Conservation (phyloP, 2,797 vertebrate species). For the Eremophila alpestris region DNA sequence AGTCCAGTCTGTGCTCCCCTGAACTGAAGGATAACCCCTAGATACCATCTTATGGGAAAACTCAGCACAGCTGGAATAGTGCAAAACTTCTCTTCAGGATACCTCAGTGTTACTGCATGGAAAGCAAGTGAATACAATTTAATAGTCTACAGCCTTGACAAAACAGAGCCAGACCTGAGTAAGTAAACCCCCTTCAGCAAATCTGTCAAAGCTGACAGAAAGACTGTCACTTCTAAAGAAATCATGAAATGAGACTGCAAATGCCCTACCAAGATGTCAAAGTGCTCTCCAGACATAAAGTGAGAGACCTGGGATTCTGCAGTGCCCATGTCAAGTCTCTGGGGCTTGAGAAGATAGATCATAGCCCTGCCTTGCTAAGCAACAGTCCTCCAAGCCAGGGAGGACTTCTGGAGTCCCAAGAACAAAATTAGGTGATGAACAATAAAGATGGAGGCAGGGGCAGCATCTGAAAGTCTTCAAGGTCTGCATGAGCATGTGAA, state of each 20-base stretch:
- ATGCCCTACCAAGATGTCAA: conserved; percentile 77
- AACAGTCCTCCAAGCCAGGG: conserved; percentile 71
- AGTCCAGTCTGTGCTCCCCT: rapidly evolving
- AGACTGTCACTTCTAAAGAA: conserved; percentile 83
- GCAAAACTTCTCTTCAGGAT: conserved; percentile 80
- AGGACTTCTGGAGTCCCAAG: conserved; percentile 76
- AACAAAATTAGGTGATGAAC: conserved; percentile 53
- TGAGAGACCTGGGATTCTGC: conserved; percentile 82
- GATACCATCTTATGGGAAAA: not conserved
- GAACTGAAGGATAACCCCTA: not conserved
- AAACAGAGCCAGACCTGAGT: conserved; percentile 73
- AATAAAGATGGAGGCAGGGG: conserved; percentile 56
- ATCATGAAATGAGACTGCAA: conserved; percentile 77
- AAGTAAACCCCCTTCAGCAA: conserved; percentile 79
- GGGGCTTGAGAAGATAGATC: conserved; percentile 80
- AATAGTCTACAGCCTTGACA: conserved; percentile 81
- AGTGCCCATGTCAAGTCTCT: conserved; percentile 75
- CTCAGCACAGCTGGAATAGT: not conserved
- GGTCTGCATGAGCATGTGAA: not conserved
- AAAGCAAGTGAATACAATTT: conserved; percentile 83
- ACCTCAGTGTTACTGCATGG: conserved; percentile 74
- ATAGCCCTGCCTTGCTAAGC: conserved; percentile 80
- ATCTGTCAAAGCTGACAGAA: conserved; percentile 80
- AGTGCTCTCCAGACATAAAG: conserved; percentile 72
- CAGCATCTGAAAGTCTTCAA: conserved; percentile 29